Evolutionary conservation across 2,888 invertebrate genomes (phyloP).

Genomic region (Xanthia togata): DNA sequence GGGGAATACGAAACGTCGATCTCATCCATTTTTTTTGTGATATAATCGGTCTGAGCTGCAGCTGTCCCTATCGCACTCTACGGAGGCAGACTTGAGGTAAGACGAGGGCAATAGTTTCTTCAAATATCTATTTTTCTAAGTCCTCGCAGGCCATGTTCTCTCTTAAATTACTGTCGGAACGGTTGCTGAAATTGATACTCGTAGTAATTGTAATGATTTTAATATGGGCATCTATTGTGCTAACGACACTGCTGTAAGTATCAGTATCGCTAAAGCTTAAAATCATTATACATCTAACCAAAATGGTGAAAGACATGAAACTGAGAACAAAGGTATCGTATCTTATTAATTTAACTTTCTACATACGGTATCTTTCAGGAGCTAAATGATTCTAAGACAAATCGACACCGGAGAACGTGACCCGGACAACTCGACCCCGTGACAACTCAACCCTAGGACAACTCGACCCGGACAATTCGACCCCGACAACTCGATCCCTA

Average conservation of each 20-base stretch:
- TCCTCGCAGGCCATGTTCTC: too few species aligned
- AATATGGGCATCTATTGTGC: slow-evolving; percentile 3
- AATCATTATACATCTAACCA: background rate
- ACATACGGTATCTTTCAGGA: background rate
- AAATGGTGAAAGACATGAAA: background rate
- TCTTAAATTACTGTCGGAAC: slow-evolving; percentile 1
- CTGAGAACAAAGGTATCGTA: background rate
- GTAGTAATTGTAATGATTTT: slow-evolving; percentile 9
- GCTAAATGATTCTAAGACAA: background rate
- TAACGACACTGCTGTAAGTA: slow-evolving; percentile 18
- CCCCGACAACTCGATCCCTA: background rate
- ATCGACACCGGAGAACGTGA: background rate
- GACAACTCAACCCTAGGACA: background rate
- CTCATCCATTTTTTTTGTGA: too few species aligned
- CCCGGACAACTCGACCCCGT: background rate
- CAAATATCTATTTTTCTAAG: too few species aligned
- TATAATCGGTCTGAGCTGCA: too few species aligned
- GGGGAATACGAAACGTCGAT: too few species aligned
- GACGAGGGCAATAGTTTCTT: too few species aligned
- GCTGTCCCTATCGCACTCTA: too few species aligned
- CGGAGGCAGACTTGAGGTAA: too few species aligned
- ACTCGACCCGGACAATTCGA: background rate
- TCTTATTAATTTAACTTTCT: slow-evolving; percentile 2
- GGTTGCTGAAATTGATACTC: slow-evolving; percentile 30
- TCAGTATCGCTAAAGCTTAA: background rate